Conservation (phyloP, 2,888 invertebrate genomes). For the Dysmachus trigonus region DNA sequence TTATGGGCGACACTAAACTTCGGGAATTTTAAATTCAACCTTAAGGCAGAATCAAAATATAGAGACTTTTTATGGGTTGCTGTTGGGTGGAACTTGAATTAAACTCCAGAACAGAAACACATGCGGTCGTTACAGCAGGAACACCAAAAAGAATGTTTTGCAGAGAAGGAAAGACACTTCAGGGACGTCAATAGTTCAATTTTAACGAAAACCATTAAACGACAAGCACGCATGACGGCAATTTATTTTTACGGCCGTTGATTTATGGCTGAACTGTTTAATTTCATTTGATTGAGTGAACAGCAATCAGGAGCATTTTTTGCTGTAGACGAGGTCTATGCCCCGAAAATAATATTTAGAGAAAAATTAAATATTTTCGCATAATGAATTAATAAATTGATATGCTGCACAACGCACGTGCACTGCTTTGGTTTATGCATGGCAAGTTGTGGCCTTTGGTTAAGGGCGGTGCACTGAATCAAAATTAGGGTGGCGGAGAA, state of each 20-base stretch:
- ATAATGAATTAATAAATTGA: constrained; percentile 10
- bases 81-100: background rate
- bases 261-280: constrained; percentile 3
- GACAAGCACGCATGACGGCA: background rate
- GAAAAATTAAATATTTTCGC: background rate
- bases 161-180: background rate
- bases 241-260: constrained; percentile 14
- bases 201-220: background rate
- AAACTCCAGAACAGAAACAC: background rate
- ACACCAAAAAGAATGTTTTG: background rate
- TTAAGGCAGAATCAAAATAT: background rate
- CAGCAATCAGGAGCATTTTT: background rate
- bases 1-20: background rate
- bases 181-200: background rate
- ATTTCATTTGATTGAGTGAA: background rate
- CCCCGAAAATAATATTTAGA: background rate
- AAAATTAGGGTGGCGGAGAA: background rate
- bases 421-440: background rate
- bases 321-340: background rate
- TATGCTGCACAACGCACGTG: background rate
- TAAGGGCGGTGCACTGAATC: background rate
- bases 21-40: constrained; percentile 1
- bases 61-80: background rate
- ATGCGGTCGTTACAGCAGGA: background rate
- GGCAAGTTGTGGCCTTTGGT: background rate